These are phyloP conservation scores for Helarctos malayanus DNA, from an alignment of 2,797 vertebrate genomes.

Conservation along the genomic window DNA sequence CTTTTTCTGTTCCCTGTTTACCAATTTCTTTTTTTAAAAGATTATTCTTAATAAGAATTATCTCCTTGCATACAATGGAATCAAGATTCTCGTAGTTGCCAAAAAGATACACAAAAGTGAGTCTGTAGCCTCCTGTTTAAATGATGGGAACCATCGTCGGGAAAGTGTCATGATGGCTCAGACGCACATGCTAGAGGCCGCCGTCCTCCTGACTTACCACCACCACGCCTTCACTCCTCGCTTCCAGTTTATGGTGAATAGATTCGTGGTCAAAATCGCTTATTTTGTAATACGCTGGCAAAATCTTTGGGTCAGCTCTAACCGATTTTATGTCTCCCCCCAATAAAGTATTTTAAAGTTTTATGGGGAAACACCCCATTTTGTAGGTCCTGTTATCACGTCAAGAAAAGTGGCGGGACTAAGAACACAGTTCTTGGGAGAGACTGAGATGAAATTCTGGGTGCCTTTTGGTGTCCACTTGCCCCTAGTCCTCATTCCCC, in stretches of 20 bases:
- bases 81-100: background rate
- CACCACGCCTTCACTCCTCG: background rate
- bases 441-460: background rate
- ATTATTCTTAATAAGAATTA: background rate
- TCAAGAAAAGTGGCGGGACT: background rate
- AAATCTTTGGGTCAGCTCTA: background rate
- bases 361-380: background rate
- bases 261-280: background rate
- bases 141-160: accelerated
- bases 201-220: background rate
- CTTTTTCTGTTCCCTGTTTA: background rate
- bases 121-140: background rate
- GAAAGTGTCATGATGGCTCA: accelerated
- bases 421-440: background rate
- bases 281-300: background rate
- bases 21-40: slow-evolving; percentile 3
- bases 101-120: background rate
- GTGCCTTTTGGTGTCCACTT: background rate
- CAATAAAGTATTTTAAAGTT: background rate
- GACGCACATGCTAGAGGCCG: accelerated
- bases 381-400: background rate
- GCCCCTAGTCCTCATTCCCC: background rate
- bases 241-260: background rate
- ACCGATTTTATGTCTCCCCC: background rate
- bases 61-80: background rate